Percentiles rank a stretch among this genome's conserved stretches.
phyloP scores from a whole-genome alignment of 2,888 invertebrate genomes.

The Hemaris fuciformis region DNA sequence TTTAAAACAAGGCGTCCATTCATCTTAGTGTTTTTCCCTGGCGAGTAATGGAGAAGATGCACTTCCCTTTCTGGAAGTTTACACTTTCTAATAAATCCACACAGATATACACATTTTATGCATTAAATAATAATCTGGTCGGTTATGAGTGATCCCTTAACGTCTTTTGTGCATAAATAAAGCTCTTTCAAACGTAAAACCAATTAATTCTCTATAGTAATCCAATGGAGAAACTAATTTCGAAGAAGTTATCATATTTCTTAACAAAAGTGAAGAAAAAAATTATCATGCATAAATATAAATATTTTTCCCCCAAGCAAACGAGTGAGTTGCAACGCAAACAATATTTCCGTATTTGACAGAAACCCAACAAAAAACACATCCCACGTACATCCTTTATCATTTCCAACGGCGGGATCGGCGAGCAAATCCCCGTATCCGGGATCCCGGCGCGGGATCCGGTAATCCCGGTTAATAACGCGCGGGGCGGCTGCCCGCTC shows the following conservation, averaged over 20 bases:
- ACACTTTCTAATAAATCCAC: not conserved
- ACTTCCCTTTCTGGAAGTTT: not conserved
- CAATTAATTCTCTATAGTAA: no score
- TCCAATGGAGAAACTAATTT: no score
- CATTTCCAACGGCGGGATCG: conserved; percentile 74
- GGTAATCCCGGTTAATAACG: conserved; percentile 81
- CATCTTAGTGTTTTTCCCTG: not conserved
- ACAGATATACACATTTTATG: not conserved
- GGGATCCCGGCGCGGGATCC: conserved; percentile 68
- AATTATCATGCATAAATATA: not conserved
- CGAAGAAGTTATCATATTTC: not conserved
- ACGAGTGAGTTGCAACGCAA: not conserved
- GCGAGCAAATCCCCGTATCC: conserved; percentile 79
- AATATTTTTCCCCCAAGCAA: not conserved
- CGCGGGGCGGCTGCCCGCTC: conserved; percentile 54
- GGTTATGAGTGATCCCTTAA: not conserved
- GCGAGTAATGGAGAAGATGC: not conserved
- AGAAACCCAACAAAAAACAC: conserved; percentile 19
- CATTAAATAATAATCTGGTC: not conserved
- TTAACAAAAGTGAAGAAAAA: not conserved
- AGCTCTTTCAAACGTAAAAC: no score
- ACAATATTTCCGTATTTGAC: conserved; percentile 9
- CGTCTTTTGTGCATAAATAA: not conserved
- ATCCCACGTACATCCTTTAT: conserved; percentile 65
- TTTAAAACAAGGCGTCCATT: not conserved